Base-by-base conservation (phyloP, 2,113 vertebrate species). In the Dolichallabes microphthalmus region DNA sequence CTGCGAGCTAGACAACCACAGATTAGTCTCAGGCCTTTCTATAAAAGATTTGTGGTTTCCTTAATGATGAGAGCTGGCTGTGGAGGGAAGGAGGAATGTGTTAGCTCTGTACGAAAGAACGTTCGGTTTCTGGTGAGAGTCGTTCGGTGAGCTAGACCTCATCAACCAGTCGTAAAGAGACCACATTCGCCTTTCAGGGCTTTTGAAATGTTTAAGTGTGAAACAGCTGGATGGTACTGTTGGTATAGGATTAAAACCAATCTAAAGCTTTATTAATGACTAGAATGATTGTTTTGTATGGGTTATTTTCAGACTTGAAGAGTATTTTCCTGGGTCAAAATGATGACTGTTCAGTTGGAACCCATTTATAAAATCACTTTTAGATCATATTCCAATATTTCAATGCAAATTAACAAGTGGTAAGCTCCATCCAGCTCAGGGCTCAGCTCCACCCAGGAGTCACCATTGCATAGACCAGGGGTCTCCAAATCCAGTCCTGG, bases 41-140 rank as follows among this genome's bases (percentile, higher is more conserved):
- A 60, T 73, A 75, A 66, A 73, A 87, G 73, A 39, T 27, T 82
- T 85, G 82, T 85, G 86, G 86, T 87, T 87, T 80, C 61, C 19
- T 80, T 50, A 19, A 69, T 87, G 58, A 80, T 58, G 60, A 87
- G 63, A 53, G 73, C 12, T 80, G 53, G 74, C 55, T 86, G 57
- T 81, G 57, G 55, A 53, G 52, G 17, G 25, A 53, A 35, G 5
- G n/a, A 63, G 76, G 68, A 81, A 81, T 35, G 66, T 64, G 25
- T 77, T 52, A 64, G 71, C 20, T 64, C 60, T 84, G 39, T 81
- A 78, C 81, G 73, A 61, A 81, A 80, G 84, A 80, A 71, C 39
- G 75, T 85, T 74, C 22, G 64, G 63, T 60, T 80, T 80, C n/a
- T 80, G 32, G 52, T 71, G 32, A 85, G 35, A 68, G 82, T 61